phyloP scores from a whole-genome alignment of 2,113 vertebrate species.

The Sinocyclocheilus rhinocerous region DNA sequence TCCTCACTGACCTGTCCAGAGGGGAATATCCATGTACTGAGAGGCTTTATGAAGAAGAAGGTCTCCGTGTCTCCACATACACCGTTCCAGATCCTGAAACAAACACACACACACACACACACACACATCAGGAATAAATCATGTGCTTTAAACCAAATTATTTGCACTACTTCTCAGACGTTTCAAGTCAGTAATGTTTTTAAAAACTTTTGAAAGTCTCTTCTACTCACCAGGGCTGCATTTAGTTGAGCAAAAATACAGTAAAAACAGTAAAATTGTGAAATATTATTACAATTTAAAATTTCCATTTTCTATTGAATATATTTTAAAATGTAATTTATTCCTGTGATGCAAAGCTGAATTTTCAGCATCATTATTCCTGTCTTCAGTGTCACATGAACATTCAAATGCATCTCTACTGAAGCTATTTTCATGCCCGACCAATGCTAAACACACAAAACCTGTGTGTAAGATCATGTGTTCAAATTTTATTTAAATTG shows the following conservation, averaged over 20 bases:
- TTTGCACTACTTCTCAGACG: not conserved
- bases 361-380: not conserved
- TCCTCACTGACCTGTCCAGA: slow-evolving; percentile 76
- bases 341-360: not conserved
- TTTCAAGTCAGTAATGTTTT: too few species aligned
- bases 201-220: not conserved
- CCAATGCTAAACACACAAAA: not conserved
- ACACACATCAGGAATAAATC: not conserved
- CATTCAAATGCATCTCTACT: not conserved
- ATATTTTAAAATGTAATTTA: not conserved
- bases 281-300: not conserved
- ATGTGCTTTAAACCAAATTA: not conserved
- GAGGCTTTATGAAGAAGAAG: slow-evolving; percentile 64
- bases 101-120: slow-evolving; percentile 47
- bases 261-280: not conserved
- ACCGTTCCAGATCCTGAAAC: slow-evolving; percentile 57
- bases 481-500: not conserved
- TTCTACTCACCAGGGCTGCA: not conserved
- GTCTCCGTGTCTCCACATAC: slow-evolving; percentile 66
- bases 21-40: slow-evolving; percentile 81
- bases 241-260: not conserved
- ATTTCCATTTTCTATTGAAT: not conserved
- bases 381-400: not conserved
- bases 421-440: not conserved
- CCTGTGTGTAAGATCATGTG: too few species aligned